These are phyloP conservation scores for Catamblyrhynchus diadema DNA, from an alignment of 2,797 vertebrate species.

Conservation along the genomic window DNA sequence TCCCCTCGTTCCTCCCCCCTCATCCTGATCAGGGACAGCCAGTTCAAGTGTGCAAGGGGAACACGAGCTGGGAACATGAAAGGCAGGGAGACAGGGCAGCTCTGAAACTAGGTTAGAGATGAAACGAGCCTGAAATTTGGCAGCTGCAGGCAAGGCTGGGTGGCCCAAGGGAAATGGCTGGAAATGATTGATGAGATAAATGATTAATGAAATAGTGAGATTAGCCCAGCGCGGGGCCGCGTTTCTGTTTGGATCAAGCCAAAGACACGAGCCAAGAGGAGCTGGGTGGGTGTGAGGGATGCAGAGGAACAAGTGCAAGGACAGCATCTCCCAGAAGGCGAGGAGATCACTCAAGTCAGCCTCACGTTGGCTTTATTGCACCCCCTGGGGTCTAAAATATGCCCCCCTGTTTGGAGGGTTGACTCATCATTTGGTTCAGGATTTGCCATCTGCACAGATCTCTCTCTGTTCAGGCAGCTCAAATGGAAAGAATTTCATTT, in stretches of 20 bases:
- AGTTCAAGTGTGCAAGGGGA: not conserved
- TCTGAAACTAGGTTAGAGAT: slow-evolving; percentile 60
- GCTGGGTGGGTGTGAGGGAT: not conserved
- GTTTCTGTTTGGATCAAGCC: not conserved
- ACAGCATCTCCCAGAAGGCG: not conserved
- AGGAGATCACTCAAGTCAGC: not conserved
- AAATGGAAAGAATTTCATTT: not conserved
- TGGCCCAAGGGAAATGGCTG: slow-evolving; percentile 14
- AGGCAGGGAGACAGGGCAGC: slow-evolving; percentile 11
- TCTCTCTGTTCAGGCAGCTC: not conserved
- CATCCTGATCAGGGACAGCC: not conserved
- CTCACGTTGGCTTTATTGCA: not conserved
- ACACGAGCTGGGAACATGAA: not conserved
- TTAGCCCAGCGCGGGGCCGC: not conserved
- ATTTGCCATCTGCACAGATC: not conserved
- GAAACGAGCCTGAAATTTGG: slow-evolving; percentile 34
- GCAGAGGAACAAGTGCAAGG: not conserved
- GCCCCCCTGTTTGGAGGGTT: not conserved
- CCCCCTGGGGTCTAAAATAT: not conserved
- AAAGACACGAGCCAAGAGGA: not conserved
- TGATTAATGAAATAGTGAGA: slow-evolving; percentile 39
- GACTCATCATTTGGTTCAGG: not conserved
- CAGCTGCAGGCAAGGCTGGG: slow-evolving; percentile 48
- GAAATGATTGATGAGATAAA: slow-evolving; percentile 53
- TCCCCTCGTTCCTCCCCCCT: not conserved